Percentiles rank a stretch among this genome's conserved stretches.
phyloP scores from a whole-genome alignment of 2,113 vertebrate species.

The Heterochromis multidens region DNA sequence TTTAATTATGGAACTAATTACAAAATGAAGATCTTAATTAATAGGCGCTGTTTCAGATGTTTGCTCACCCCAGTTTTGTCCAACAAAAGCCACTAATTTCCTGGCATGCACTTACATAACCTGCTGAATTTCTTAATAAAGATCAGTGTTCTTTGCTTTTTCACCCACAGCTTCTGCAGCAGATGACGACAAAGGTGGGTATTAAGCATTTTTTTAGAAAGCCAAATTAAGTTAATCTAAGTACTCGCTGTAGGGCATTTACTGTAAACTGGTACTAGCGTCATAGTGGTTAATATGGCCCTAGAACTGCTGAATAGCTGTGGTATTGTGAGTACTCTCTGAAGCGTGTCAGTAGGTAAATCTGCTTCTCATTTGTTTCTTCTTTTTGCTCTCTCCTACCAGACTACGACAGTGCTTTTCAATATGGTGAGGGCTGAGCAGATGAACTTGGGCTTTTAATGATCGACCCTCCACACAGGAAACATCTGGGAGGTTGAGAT shows the following conservation, averaged over 20 bases:
- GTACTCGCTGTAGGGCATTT: not conserved
- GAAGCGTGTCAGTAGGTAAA: conserved; percentile 32
- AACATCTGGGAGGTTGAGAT: conserved; percentile 57
- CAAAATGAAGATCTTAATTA: not conserved
- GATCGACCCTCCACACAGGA: conserved; percentile 32
- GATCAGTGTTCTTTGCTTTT: conserved; percentile 12
- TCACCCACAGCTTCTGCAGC: conserved; percentile 60
- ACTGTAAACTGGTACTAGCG: not conserved
- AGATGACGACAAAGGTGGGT: conserved; percentile 62
- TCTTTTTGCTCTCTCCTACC: conserved; percentile 36
- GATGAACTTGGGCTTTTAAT: not conserved
- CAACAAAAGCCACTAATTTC: not conserved
- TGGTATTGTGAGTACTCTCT: conserved; percentile 24
- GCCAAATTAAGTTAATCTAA: conserved; percentile 18
- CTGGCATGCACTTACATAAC: not conserved
- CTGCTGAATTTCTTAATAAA: not conserved
- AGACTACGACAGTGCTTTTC: conserved; percentile 74
- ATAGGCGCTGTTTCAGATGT: not conserved
- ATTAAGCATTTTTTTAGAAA: conserved; percentile 1
- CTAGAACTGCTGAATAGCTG: conserved; percentile 27
- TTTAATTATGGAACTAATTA: not conserved
- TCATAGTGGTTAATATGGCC: not conserved
- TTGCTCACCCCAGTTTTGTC: not conserved
- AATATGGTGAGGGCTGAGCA: conserved; percentile 74
- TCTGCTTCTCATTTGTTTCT: conserved; percentile 27